Conservation (phyloP, 1,140 invertebrate species). For the Doryteuthis pealeii region DNA sequence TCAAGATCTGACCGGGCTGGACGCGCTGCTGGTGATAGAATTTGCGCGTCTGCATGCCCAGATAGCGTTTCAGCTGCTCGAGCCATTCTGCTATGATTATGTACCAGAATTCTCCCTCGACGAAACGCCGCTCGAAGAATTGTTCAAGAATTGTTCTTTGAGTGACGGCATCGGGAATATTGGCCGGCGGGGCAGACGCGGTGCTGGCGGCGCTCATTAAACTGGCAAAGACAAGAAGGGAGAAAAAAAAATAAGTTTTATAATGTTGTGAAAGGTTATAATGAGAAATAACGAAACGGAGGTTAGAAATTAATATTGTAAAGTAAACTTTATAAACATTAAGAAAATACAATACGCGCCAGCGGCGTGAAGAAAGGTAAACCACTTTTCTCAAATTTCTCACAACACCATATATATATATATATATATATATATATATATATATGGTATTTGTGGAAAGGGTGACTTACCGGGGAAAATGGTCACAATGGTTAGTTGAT, state of each 20-base stretch:
- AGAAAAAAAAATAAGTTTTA: conserved; percentile 7
- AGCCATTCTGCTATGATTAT: conserved; percentile 54
- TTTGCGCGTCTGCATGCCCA: conserved; percentile 43
- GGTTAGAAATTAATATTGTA: not conserved
- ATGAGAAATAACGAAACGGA: not conserved
- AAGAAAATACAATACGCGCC: too few relatives aligned
- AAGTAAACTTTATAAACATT: not conserved
- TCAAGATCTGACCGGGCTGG: conserved; percentile 49
- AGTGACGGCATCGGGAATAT: conserved; percentile 43
- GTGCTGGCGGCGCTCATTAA: conserved; percentile 19
- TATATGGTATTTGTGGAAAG: too few relatives aligned
- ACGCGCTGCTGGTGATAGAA: conserved; percentile 46
- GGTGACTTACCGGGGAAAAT: too few relatives aligned
- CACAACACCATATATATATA: too few relatives aligned
- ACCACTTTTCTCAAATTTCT: too few relatives aligned
- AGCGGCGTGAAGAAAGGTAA: too few relatives aligned
- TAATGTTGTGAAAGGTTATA: not conserved
- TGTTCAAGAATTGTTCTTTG: conserved; percentile 48
- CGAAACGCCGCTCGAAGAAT: conserved; percentile 41
- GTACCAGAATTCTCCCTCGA: conserved; percentile 55
- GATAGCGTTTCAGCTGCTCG: conserved; percentile 51
- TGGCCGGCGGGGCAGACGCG: conserved; percentile 21
- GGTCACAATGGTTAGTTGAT: too few relatives aligned
- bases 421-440: too few relatives aligned
- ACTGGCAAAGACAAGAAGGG: conserved; percentile 15